phyloP scores from a whole-genome alignment of 1,140 invertebrate genomes.

The Brachystomella parvula region DNA sequence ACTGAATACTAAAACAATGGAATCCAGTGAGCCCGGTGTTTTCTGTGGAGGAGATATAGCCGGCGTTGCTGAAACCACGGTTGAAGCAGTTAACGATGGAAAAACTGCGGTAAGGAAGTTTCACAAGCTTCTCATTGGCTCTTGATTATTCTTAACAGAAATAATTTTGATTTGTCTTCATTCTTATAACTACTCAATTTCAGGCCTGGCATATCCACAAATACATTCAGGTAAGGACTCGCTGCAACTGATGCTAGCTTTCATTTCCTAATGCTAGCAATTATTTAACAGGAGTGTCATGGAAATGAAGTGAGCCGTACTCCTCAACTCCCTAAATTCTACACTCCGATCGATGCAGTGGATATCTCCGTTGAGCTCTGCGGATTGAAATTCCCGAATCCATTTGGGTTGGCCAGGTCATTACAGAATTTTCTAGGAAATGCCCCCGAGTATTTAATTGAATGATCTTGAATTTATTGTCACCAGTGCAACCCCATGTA shows the following conservation, averaged over 20 bases:
- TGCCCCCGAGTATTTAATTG: too few relatives aligned
- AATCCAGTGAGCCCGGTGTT: constrained; percentile 64
- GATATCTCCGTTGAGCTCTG: constrained; percentile 87
- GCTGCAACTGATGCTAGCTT: neutral
- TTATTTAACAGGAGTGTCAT: constrained; percentile 47
- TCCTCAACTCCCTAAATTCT: constrained; percentile 79
- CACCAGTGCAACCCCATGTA: constrained; percentile 94
- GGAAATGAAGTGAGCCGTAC: constrained; percentile 47
- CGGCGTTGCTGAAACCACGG: constrained; percentile 89
- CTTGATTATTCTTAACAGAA: too few relatives aligned
- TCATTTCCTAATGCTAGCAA: constrained; percentile 11
- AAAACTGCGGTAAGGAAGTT: constrained; percentile 95
- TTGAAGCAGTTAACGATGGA: constrained; percentile 96
- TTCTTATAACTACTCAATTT: too few relatives aligned
- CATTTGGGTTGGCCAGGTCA: constrained; percentile 92
- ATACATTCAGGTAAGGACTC: constrained; percentile 65
- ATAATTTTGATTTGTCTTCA: too few relatives aligned
- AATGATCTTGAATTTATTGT: too few relatives aligned
- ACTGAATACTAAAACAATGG: constrained; percentile 67
- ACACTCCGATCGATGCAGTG: constrained; percentile 85
- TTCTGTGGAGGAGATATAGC: constrained; percentile 93
- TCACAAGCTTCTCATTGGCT: too few relatives aligned
- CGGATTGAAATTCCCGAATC: constrained; percentile 89
- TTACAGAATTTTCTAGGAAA: too few relatives aligned
- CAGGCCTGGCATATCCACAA: constrained; percentile 43